Evolutionary conservation across 2,797 vertebrate genomes (phyloP).

Genomic region (Synanceia verrucosa): DNA sequence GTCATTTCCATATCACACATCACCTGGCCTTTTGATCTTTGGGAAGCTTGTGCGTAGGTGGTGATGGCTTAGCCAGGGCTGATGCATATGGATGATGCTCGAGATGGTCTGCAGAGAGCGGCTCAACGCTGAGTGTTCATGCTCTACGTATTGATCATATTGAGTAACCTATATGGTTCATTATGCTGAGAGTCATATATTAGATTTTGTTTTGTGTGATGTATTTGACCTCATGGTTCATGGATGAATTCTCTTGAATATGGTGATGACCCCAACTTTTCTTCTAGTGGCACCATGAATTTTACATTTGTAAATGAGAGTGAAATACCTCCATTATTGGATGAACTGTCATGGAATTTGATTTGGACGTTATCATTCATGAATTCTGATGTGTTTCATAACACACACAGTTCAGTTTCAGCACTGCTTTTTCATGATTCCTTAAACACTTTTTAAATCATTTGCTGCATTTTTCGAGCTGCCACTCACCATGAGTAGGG

Average conservation of each 20-base stretch:
- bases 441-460: too few species aligned
- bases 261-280: neutral
- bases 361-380: neutral
- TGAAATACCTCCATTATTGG: neutral
- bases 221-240: neutral
- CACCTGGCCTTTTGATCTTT: slow-evolving; percentile 69
- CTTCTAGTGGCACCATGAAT: too few species aligned
- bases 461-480: too few species aligned
- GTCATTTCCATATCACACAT: slow-evolving; percentile 76
- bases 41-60: neutral
- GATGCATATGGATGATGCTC: slow-evolving; percentile 40
- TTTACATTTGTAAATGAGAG: neutral
- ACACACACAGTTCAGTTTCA: too few species aligned
- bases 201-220: neutral
- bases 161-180: neutral
- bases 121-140: neutral
- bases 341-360: neutral
- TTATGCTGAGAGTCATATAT: neutral
- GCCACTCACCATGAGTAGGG: slow-evolving; percentile 14
- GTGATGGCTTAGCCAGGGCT: slow-evolving; percentile 9
- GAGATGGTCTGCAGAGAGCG: neutral
- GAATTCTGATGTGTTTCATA: neutral
- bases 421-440: too few species aligned
- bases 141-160: neutral
- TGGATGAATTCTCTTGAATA: neutral